Evolutionary conservation across 2,888 invertebrate species (phyloP), one percentile per base, ranked within the genome.

Genomic region (Pharmacophagus antenor): DNA sequence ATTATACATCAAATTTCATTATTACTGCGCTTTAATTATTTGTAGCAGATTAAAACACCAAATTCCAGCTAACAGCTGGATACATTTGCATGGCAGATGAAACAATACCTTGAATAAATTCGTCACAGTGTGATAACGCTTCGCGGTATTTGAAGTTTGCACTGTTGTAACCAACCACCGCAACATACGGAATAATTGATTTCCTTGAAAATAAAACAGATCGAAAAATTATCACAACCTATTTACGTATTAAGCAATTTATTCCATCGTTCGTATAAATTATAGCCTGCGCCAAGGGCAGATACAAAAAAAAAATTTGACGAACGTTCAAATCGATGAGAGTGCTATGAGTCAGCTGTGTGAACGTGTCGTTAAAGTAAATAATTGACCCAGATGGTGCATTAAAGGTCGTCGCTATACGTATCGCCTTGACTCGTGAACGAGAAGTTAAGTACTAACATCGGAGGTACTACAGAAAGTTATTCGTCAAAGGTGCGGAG

Each of bases 331-430:
- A 12, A 42, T 47, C 68, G 68, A 67, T 64, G 63, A 63, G 65
- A 66, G 48, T 58, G 41, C 62, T 57, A 67, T 74, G 72, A 70
- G 62, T 67, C 72, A 82, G 65, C 79, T 77, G 77, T 63, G 66
- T 59, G 67, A 70, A 70, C 73, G 77, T 77, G 75, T 72, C 70
- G 70, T 69, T 76, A 69, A 69, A 67, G 79, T 77, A 78, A 82
- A 80, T 76, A 79, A 72, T 69, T 80, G 82, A 82, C 84, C 82
- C 74, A 82, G 75, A 78, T 83, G 79, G 68, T 63, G 53, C 54
- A 58, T 51, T 63, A 64, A 66, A 65, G 68, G 65, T 63, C 51
- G 21, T 49, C 46, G 31, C 12, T 12, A 7, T 41, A 23, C 17
- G 17, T 12, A 10, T 58, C 47, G 55, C 60, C 60, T 61, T 61